phyloP scores from a whole-genome alignment of 1,140 invertebrate species.

The Bombus terrestris region DNA sequence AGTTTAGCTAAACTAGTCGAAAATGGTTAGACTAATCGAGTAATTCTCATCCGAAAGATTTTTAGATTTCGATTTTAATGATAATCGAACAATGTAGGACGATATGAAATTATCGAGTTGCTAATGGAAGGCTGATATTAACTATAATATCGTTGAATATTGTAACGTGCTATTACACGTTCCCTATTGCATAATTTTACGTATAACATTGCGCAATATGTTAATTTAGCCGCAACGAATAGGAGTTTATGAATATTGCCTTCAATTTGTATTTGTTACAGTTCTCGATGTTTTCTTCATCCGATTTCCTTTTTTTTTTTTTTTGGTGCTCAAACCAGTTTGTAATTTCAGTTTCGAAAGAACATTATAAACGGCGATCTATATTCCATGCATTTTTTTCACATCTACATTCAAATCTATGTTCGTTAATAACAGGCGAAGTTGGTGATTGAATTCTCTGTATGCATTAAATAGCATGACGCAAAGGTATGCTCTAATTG shows the following conservation, averaged over 20 bases:
- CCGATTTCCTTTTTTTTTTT: not conserved
- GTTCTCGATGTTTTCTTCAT: not conserved
- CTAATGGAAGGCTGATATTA: not conserved
- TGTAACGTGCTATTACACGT: not conserved
- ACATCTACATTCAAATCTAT: not conserved
- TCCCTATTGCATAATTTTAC: not conserved
- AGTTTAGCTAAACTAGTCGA: too few species aligned
- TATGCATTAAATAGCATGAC: not conserved
- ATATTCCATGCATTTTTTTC: not conserved
- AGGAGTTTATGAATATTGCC: not conserved
- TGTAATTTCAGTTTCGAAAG: not conserved
- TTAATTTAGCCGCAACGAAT: conserved; percentile 11
- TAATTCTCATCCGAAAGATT: not conserved
- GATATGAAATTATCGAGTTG: not conserved
- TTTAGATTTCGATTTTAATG: too few species aligned
- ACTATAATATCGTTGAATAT: not conserved
- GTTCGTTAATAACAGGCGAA: not conserved
- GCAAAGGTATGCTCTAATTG: not conserved
- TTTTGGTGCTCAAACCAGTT: not conserved
- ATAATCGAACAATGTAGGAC: not conserved
- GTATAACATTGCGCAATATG: not conserved
- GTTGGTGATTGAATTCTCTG: not conserved
- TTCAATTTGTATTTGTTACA: not conserved
- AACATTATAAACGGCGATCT: not conserved
- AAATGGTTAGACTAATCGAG: not conserved